Percentiles rank a stretch among this genome's conserved stretches.
Conservation (phyloP, 30 jellyfish, hydroid and myxozoan genomes). For the Mastigias papua region DNA sequence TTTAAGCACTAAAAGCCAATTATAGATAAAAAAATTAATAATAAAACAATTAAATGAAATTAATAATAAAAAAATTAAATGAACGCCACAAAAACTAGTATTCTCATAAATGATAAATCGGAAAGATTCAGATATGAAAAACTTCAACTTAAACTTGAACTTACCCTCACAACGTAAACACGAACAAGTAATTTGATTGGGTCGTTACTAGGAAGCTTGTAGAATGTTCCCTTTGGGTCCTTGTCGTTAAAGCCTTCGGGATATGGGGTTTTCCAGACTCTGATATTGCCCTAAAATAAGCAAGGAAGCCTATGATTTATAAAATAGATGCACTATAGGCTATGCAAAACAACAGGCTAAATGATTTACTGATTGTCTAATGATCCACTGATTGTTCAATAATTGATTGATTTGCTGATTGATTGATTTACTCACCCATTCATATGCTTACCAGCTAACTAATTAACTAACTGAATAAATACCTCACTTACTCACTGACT, state of each 20-base stretch:
- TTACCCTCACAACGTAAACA: slow-evolving; percentile 94
- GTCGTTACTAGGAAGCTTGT: slow-evolving; percentile 92
- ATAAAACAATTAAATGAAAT: too few relatives aligned
- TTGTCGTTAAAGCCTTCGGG: slow-evolving; percentile 83
- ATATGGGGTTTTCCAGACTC: slow-evolving; percentile 96
- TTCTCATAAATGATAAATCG: not conserved
- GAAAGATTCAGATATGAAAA: not conserved
- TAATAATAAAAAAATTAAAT: too few relatives aligned
- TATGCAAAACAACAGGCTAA: too few relatives aligned
- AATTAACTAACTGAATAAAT: too few relatives aligned
- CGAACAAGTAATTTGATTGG: slow-evolving; percentile 93
- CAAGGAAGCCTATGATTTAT: not conserved
- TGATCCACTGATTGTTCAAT: too few relatives aligned
- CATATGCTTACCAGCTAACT: too few relatives aligned
- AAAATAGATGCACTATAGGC: not conserved
- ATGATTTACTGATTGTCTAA: too few relatives aligned
- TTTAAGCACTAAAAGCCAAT: slow-evolving; percentile 71
- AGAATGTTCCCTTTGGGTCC: slow-evolving; percentile 88
- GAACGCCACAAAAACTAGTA: too few relatives aligned
- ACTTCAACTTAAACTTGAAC: not conserved
- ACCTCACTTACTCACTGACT: too few relatives aligned
- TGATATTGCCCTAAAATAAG: slow-evolving; percentile 81
- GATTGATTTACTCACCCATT: too few relatives aligned
- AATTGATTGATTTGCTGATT: too few relatives aligned
- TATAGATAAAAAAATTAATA: not conserved